Evolutionary conservation across 1,140 invertebrate species (phyloP).

Genomic region (Polypedilum pembai): DNA sequence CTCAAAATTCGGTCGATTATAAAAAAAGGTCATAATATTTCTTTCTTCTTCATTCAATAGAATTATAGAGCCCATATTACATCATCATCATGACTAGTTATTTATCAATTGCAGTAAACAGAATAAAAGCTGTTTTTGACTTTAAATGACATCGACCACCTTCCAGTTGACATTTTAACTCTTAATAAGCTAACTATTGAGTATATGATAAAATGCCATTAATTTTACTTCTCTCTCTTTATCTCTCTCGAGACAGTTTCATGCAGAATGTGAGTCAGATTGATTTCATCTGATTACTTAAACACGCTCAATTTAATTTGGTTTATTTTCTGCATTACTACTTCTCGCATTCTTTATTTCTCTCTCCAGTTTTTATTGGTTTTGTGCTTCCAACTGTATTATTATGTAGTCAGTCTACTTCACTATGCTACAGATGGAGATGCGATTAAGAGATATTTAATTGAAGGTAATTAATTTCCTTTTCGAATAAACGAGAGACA

Average conservation of each 20-base stretch:
- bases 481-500: not conserved
- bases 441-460: slow-evolving; percentile 27
- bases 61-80: not conserved
- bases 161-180: not conserved
- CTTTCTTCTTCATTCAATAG: not conserved
- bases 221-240: too few species aligned
- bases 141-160: not conserved
- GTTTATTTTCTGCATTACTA: not conserved
- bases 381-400: not conserved
- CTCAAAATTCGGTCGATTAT: slow-evolving; percentile 1
- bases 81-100: not conserved
- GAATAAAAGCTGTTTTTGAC: not conserved
- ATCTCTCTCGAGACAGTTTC: not conserved
- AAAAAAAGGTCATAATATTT: slow-evolving; percentile 10
- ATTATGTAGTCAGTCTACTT: not conserved
- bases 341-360: not conserved
- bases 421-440: slow-evolving; percentile 14
- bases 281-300: slow-evolving; percentile 18
- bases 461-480: slow-evolving; percentile 26
- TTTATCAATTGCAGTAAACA: not conserved
- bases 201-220: too few species aligned
- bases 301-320: slow-evolving; percentile 18
- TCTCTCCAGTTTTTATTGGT: too few species aligned
- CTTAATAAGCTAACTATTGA: too few species aligned
- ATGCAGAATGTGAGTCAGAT: not conserved